Evolutionary conservation across 2,888 invertebrate species (phyloP).

Genomic region (Sphaerophoria rueppellii): DNA sequence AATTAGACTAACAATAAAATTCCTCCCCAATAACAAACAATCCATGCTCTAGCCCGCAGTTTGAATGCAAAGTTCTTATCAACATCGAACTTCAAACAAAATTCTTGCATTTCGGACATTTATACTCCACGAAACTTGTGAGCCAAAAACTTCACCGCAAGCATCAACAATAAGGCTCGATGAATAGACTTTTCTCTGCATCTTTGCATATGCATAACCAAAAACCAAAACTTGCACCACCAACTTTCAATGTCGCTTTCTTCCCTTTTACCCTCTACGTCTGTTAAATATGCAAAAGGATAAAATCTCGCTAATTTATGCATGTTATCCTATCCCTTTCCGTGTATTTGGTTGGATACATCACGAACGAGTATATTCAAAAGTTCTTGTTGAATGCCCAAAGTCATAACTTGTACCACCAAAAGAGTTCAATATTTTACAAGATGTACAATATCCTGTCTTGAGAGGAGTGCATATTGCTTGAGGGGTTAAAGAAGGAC

Average conservation of each 20-base stretch:
- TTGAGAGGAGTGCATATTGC: background rate
- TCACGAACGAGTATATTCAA: background rate
- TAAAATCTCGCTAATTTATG: conserved; percentile 65
- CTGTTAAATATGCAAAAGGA: conserved; percentile 52
- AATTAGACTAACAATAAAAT: no score
- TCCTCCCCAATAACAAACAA: no score
- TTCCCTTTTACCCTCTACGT: background rate
- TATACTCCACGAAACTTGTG: no score
- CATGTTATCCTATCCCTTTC: conserved; percentile 24
- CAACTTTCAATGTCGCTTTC: background rate
- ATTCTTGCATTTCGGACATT: no score
- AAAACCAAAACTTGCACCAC: background rate
- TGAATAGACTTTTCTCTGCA: no score
- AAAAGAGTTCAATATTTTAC: conserved; percentile 65
- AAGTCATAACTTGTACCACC: conserved; percentile 64
- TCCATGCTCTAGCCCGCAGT: no score
- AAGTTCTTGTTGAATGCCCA: conserved; percentile 58
- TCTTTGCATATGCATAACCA: background rate
- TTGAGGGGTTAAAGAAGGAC: background rate
- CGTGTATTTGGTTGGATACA: background rate
- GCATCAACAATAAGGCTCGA: no score
- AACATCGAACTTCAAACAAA: no score
- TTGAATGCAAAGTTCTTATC: no score
- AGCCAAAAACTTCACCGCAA: no score
- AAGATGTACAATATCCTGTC: conserved; percentile 19